Evolutionary conservation across 37 sponge, comb jelly and placozoan species (phyloP).

Genomic region (Theonella swinhoei): DNA sequence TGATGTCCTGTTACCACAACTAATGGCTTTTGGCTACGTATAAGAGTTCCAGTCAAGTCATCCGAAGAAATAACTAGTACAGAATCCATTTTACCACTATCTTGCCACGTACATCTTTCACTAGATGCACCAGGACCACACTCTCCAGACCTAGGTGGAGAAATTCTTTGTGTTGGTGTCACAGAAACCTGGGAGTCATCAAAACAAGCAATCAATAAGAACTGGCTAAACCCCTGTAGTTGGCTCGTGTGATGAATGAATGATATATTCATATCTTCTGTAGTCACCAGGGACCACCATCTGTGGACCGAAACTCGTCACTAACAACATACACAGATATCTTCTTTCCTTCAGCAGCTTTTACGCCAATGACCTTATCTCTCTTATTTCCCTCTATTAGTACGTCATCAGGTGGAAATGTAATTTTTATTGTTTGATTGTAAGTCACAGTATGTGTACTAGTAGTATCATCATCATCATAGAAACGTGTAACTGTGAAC

Average conservation of each 20-base stretch:
- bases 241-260: neutral
- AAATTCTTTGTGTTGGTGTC: neutral
- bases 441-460: neutral
- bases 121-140: neutral
- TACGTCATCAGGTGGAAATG: neutral
- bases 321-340: slow-evolving; percentile 26
- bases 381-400: neutral
- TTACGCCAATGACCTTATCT: slow-evolving; percentile 14
- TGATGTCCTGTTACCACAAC: slow-evolving; percentile 39
- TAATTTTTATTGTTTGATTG: neutral
- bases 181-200: slow-evolving; percentile 16
- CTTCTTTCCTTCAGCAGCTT: neutral
- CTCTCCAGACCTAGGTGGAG: too few species aligned
- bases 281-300: neutral
- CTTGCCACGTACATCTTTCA: too few species aligned
- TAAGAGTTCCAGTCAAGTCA: slow-evolving; percentile 56
- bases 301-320: slow-evolving; percentile 36
- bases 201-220: slow-evolving; percentile 32
- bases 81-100: too few species aligned
- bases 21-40: slow-evolving; percentile 27
- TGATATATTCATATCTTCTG: neutral
- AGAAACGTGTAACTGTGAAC: neutral
- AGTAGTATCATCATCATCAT: neutral
- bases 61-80: too few species aligned
- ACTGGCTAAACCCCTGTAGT: neutral